phyloP scores from a whole-genome alignment of 2,888 invertebrate species.

The Kuschelorhynchus macadamiae region DNA sequence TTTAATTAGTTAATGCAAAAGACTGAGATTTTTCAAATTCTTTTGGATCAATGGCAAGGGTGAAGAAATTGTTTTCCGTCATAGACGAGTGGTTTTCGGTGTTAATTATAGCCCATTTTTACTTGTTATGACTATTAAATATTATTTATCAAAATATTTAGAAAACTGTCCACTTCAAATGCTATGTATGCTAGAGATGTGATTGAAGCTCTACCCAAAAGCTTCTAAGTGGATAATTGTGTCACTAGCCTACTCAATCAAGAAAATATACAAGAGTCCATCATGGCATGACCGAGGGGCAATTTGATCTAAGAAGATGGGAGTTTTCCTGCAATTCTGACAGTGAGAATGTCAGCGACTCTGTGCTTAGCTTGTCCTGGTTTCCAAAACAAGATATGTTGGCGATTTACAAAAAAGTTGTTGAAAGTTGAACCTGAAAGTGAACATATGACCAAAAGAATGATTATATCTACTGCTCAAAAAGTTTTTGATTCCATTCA shows the following conservation, averaged over 20 bases:
- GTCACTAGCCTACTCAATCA: conserved; percentile 27
- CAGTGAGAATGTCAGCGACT: background rate
- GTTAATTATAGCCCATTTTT: conserved; percentile 43
- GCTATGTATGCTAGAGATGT: conserved; percentile 4
- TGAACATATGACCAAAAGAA: background rate
- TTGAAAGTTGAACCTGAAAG: no score
- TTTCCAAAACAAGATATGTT: no score
- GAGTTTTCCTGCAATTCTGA: conserved; percentile 22
- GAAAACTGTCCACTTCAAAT: conserved; percentile 6
- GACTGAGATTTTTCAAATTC: conserved; percentile 55
- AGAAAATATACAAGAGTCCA: conserved; percentile 14
- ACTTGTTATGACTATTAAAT: conserved; percentile 43
- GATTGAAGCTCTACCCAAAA: background rate
- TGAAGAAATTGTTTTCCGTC: conserved; percentile 36
- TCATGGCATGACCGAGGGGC: conserved; percentile 14
- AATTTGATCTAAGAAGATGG: conserved; percentile 46
- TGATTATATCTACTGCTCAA: no score
- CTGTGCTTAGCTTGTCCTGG: no score
- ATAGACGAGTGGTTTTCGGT: conserved; percentile 16
- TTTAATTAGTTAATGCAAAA: conserved; percentile 39
- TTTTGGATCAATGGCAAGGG: conserved; percentile 33
- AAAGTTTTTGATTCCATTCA: no score
- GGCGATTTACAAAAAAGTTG: no score
- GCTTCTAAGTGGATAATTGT: conserved; percentile 42
- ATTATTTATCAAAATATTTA: conserved; percentile 27